phyloP scores from a whole-genome alignment of 2,797 vertebrate species.

The Alouatta caraya region DNA sequence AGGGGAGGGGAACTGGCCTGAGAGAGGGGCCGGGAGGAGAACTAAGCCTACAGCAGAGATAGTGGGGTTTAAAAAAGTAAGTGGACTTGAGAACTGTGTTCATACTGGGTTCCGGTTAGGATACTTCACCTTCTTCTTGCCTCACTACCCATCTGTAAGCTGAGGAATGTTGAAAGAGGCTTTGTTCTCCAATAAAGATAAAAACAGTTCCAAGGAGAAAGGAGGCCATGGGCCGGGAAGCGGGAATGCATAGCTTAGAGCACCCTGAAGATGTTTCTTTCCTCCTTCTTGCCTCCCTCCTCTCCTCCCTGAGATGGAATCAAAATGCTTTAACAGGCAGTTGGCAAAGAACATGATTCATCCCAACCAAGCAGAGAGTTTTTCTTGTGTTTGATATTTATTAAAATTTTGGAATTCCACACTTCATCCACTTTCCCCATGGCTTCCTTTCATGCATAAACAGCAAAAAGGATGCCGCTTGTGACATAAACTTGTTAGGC shows the following conservation, averaged over 20 bases:
- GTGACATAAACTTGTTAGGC: not conserved
- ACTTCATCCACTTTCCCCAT: not conserved
- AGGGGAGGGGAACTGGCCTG: not conserved
- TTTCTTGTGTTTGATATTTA: not conserved
- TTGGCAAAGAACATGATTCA: not conserved
- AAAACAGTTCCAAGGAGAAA: not conserved
- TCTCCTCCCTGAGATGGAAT: not conserved
- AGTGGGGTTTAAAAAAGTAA: not conserved
- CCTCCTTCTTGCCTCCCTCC: not conserved
- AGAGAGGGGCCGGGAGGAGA: rapidly evolving
- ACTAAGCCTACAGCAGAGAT: not conserved
- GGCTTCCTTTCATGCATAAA: slow-evolving; percentile 9
- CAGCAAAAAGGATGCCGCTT: not conserved
- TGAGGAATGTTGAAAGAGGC: not conserved
- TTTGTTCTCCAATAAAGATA: not conserved
- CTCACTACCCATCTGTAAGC: not conserved
- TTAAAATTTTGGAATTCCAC: not conserved
- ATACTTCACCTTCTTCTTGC: not conserved
- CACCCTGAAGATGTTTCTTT: not conserved
- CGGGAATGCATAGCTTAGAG: not conserved
- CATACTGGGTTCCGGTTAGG: not conserved
- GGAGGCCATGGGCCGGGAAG: not conserved
- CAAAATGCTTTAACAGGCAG: not conserved
- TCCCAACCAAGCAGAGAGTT: not conserved
- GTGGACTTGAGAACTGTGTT: not conserved